Percentiles rank a stretch among this genome's conserved stretches.
phyloP scores from a whole-genome alignment of 2,113 vertebrate species.

The Grus americana region DNA sequence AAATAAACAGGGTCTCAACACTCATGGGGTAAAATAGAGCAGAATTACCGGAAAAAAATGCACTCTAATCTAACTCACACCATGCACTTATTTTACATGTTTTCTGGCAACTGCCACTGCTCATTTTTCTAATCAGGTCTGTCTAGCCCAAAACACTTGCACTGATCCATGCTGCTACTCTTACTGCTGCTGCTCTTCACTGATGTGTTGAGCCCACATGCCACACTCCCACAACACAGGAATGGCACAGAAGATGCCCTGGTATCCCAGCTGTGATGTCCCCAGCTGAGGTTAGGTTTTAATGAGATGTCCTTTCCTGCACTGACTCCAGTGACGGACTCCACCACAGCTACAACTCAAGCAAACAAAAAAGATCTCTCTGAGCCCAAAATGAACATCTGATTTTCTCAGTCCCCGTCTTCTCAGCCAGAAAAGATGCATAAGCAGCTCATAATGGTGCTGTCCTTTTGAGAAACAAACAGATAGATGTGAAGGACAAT shows the following conservation, averaged over 20 bases:
- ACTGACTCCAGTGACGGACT: neutral
- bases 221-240: fast-evolving
- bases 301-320: neutral
- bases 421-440: neutral
- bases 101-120: neutral
- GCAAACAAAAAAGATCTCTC: neutral
- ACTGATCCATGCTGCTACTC: neutral
- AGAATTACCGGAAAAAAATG: neutral
- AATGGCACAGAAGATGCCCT: neutral
- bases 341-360: neutral
- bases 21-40: neutral
- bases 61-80: neutral
- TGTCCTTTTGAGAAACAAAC: neutral
- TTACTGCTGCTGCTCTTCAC: neutral
- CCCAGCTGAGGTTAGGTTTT: fast-evolving
- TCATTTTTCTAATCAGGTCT: neutral
- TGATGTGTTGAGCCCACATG: neutral
- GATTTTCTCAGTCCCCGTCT: neutral
- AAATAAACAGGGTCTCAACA: neutral
- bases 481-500: neutral
- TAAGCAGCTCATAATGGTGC: neutral
- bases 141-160: fast-evolving
- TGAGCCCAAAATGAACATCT: neutral
- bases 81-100: neutral
- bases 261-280: neutral